Conservation (phyloP, 1,140 invertebrate species). For the Vanessa tameamea region DNA sequence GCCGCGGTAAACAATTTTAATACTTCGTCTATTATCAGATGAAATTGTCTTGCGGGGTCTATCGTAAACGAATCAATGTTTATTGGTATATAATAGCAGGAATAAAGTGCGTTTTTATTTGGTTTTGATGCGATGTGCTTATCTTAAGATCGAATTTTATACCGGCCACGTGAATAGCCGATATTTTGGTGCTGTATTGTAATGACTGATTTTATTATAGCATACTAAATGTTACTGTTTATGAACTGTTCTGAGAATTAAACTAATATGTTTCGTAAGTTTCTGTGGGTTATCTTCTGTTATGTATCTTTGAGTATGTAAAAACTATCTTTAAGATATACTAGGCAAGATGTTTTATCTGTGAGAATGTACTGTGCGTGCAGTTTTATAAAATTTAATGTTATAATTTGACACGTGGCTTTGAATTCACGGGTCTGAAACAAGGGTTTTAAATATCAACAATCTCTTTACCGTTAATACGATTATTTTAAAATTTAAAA, state of each 20-base stretch:
- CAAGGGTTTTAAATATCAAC: too few relatives aligned
- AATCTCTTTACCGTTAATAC: too few relatives aligned
- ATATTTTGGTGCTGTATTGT: conserved; percentile 33
- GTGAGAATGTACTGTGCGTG: too few relatives aligned
- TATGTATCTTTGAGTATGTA: neutral
- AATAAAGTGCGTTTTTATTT: conserved; percentile 63
- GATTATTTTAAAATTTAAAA: too few relatives aligned
- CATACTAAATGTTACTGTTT: conserved; percentile 36
- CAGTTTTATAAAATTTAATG: too few relatives aligned
- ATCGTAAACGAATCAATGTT: conserved; percentile 64
- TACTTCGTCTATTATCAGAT: conserved; percentile 61
- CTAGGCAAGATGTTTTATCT: too few relatives aligned
- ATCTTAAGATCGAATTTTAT: conserved; percentile 57
- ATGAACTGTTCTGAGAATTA: conserved; percentile 27
- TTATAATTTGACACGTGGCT: too few relatives aligned
- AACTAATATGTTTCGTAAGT: conserved; percentile 1
- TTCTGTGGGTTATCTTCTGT: neutral
- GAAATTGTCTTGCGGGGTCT: conserved; percentile 57
- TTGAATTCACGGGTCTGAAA: too few relatives aligned
- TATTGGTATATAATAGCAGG: conserved; percentile 69
- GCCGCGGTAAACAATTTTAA: conserved; percentile 69
- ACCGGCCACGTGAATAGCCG: conserved; percentile 36
- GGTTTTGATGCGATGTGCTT: conserved; percentile 49
- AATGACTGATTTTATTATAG: conserved; percentile 45
- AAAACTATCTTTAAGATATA: too few relatives aligned